phyloP scores from a whole-genome alignment of 2,888 invertebrate genomes.

The Pelosia muscerda region DNA sequence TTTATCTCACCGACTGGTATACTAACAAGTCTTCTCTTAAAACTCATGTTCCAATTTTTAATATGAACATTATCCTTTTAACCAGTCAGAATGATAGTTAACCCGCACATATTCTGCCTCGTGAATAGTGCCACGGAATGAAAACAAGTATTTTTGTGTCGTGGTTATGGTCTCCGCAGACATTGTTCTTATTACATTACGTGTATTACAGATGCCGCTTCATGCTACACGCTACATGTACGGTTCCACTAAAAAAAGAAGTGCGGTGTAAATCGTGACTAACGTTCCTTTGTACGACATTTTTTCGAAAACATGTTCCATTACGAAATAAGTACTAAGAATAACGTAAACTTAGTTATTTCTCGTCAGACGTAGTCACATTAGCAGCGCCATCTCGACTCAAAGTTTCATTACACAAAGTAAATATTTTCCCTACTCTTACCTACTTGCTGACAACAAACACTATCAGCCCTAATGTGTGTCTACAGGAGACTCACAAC shows the following conservation, averaged over 20 bases:
- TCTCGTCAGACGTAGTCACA: background rate
- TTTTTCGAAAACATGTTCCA: background rate
- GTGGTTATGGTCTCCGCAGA: no score
- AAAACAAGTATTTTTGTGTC: no score
- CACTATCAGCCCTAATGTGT: background rate
- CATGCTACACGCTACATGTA: no score
- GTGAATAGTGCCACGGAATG: no score
- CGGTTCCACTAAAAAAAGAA: no score
- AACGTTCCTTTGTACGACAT: background rate
- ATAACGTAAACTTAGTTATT: background rate
- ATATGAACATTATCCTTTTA: background rate
- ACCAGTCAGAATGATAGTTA: background rate
- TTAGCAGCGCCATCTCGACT: background rate
- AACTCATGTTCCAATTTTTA: background rate
- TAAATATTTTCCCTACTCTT: background rate
- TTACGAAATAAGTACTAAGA: background rate
- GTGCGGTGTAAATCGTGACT: background rate
- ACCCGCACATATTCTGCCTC: no score
- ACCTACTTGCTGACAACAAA: background rate
- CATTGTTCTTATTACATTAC: no score
- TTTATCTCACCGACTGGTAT: background rate
- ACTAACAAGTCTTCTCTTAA: background rate
- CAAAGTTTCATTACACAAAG: constrained; percentile 1
- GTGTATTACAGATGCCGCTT: no score
- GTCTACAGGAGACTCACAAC: background rate